Evolutionary conservation across 2,797 vertebrate genomes (phyloP), one percentile per base, ranked within the genome.

Genomic region (Cuniculus paca): DNA sequence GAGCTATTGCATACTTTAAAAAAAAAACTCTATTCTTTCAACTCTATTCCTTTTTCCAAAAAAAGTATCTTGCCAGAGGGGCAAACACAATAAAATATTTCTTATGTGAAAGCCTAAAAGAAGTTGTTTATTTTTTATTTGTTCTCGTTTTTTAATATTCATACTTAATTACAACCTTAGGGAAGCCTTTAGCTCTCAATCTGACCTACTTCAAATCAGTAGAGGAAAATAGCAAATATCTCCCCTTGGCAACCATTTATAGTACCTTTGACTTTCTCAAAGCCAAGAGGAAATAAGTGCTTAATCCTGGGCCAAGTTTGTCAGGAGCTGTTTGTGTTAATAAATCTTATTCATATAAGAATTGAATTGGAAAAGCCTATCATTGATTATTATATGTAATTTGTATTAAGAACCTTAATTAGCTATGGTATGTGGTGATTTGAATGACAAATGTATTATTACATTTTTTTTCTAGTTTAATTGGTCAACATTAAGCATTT

Each of bases 91-190:
- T 88, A 70, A 85, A 95, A 91, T 56, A 60, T 54, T 65, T 93
- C 42, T 86, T 54, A 94, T 95, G 77, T 54, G 81, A 60, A 93
- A 77, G 60, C 56, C 61, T 91, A 36, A 95, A 89, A 94, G 60
- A 90, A 94, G 81, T 88, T 83, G 52, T 75, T 97, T 96, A n/a
- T 93, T 85, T 97, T 96, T 95, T 75, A 68, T 95, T 81, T 68
- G 77, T 93, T 94, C 68, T 95, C 31, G 5, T 77, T 86, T 95
- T 95, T 93, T 56, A 94, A 77, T 95, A 95, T 96, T 95, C 84
- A 92, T 85, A 68, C 85, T 95, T 94, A 93, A 97, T 96, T 95
- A 96, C 39, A 93, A 91, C 94, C 95, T 91, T n/a, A 96, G 96
- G 97, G 97, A 95, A 94, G 63, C 50, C 78, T 88, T 91, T 48